Percentiles rank a stretch among this genome's conserved stretches.
phyloP scores from a whole-genome alignment of 2,888 invertebrate species.

The Aspidiotus destructor region DNA sequence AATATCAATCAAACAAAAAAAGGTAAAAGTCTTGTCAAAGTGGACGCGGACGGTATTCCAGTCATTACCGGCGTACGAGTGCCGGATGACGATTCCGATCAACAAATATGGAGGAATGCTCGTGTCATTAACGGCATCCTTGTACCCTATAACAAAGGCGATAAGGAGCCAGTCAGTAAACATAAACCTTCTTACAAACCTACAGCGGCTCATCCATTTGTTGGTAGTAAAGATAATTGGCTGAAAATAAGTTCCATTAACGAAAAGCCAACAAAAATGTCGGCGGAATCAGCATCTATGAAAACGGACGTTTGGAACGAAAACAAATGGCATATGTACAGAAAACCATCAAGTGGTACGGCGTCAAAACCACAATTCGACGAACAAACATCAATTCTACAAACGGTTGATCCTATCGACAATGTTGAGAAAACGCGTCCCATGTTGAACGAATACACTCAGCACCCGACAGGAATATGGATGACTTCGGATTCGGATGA shows the following conservation, averaged over 20 bases:
- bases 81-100: conserved; percentile 73
- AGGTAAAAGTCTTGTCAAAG: conserved; percentile 53
- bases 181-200: conserved; percentile 23
- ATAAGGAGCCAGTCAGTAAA: conserved; percentile 29
- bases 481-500: conserved; percentile 13
- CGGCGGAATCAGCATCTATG: background rate
- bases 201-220: conserved; percentile 10
- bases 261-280: conserved; percentile 30
- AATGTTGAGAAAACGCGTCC: conserved; percentile 18
- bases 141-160: conserved; percentile 49
- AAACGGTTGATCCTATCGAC: conserved; percentile 17
- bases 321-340: conserved; percentile 18
- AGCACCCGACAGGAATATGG: conserved; percentile 28
- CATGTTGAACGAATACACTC: conserved; percentile 13
- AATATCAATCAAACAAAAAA: conserved; percentile 50
- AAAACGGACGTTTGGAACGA: conserved; percentile 8
- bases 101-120: conserved; percentile 78
- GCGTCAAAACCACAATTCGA: background rate
- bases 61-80: conserved; percentile 72
- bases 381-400: conserved; percentile 5
- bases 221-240: conserved; percentile 25
- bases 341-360: conserved; percentile 12
- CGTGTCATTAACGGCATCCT: conserved; percentile 76
- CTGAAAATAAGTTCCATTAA: conserved; percentile 29
- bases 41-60: conserved; percentile 64